phyloP scores from a whole-genome alignment of 1,140 invertebrate genomes.

The Pristionchus pacificus region DNA sequence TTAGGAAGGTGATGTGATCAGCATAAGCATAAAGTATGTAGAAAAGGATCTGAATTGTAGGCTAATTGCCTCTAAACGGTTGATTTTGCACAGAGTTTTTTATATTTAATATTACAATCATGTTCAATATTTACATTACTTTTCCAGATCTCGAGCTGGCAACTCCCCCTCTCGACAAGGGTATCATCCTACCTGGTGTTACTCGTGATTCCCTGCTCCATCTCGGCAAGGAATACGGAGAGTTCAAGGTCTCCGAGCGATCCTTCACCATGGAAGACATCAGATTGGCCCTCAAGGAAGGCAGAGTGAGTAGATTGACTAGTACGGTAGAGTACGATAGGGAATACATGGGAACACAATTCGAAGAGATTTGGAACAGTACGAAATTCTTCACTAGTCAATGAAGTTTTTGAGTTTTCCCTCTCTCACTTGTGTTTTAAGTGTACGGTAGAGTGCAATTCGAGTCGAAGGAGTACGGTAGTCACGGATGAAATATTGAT shows the following conservation, averaged over 20 bases:
- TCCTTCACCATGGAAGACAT: slow-evolving; percentile 81
- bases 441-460: too few relatives aligned
- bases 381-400: background rate
- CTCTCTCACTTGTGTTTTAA: background rate
- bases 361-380: too few relatives aligned
- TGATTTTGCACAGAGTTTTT: background rate
- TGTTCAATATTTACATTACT: slow-evolving; percentile 27
- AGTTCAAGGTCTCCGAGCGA: slow-evolving; percentile 79
- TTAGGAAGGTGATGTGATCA: too few relatives aligned
- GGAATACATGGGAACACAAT: too few relatives aligned
- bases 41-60: too few relatives aligned
- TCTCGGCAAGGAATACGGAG: slow-evolving; percentile 73
- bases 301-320: slow-evolving; percentile 69
- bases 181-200: slow-evolving; percentile 81
- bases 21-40: too few relatives aligned
- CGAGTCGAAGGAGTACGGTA: too few relatives aligned
- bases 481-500: too few relatives aligned
- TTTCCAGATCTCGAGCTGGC: slow-evolving; percentile 79
- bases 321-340: background rate
- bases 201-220: slow-evolving; percentile 81
- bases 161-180: slow-evolving; percentile 77
- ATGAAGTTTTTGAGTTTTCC: background rate
- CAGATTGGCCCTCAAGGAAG: slow-evolving; percentile 70
- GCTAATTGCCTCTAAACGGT: too few relatives aligned
- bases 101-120: slow-evolving; percentile 1